These are phyloP conservation scores for Bombus waltoni DNA, from an alignment of 1,140 invertebrate genomes.

Conservation along the genomic window DNA sequence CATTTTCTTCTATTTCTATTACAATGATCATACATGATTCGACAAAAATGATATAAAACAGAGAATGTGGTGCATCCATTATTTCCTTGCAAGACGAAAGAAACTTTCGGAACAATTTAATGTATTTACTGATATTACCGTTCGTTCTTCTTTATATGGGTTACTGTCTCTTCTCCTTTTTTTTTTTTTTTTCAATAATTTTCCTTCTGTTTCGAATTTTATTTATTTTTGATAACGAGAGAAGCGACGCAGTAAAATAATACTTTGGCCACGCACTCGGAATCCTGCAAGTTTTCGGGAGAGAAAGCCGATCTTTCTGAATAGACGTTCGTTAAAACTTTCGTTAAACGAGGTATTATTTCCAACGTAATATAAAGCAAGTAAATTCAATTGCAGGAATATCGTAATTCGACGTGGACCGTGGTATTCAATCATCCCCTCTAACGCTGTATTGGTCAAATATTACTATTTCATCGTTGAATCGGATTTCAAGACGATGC, in stretches of 20 bases:
- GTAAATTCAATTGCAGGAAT: neutral
- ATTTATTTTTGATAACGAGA: neutral
- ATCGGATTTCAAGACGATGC: neutral
- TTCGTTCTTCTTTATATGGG: neutral
- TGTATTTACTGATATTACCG: neutral
- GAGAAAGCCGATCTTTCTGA: neutral
- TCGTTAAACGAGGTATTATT: neutral
- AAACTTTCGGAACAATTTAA: too few species aligned
- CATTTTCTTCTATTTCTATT: too few species aligned
- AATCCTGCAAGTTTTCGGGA: too few species aligned
- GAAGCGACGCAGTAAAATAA: neutral
- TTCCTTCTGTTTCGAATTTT: neutral
- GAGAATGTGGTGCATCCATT: too few species aligned
- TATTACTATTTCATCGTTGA: neutral
- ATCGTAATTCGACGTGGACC: neutral
- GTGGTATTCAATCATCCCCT: neutral
- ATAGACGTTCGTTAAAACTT: slow-evolving; percentile 6
- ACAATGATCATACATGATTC: too few species aligned
- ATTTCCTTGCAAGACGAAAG: too few species aligned
- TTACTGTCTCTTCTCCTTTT: neutral
- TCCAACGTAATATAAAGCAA: neutral
- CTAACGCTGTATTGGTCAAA: neutral
- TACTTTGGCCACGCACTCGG: neutral
- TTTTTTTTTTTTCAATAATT: neutral
- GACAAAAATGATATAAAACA: too few species aligned